Percentiles rank a stretch among this genome's conserved stretches.
These are phyloP conservation scores for Meloidogyne chitwoodi DNA, from an alignment of 1,140 invertebrate genomes.

Conservation along the genomic window DNA sequence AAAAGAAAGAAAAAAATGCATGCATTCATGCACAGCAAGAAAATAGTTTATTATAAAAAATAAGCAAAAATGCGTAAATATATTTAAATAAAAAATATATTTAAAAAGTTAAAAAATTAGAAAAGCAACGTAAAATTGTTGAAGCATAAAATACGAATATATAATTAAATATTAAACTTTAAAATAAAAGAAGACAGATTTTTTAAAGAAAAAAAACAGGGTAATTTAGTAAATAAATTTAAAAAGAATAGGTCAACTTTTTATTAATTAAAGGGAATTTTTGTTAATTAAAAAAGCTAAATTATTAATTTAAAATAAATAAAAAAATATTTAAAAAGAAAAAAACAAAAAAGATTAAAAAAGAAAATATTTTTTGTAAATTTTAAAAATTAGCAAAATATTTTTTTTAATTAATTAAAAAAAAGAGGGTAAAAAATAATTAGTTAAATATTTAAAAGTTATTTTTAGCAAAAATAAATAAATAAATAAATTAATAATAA, in stretches of 20 bases:
- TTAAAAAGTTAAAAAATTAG: not conserved
- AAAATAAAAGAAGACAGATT: not conserved
- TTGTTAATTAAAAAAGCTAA: too few relatives aligned
- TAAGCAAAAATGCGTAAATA: not conserved
- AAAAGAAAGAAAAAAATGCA: constrained; percentile 7
- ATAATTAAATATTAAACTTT: not conserved
- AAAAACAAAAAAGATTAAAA: not conserved
- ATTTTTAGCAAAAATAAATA: constrained; percentile 16
- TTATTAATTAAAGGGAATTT: too few relatives aligned
- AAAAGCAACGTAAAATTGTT: not conserved
- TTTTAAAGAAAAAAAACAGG: too few relatives aligned
- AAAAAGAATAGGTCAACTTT: too few relatives aligned
- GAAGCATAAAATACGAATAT: not conserved
- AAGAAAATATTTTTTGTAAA: not conserved
- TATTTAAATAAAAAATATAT: constrained; percentile 5
- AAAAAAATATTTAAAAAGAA: too few relatives aligned
- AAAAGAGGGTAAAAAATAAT: constrained; percentile 23
- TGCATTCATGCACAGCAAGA: not conserved
- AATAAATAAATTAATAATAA: constrained; percentile 17
- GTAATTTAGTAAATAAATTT: too few relatives aligned
- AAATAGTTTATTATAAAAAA: not conserved
- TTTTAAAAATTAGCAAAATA: too few relatives aligned
- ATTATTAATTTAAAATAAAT: too few relatives aligned
- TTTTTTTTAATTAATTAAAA: not conserved
- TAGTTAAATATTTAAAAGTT: constrained; percentile 4